Conservation (phyloP, 2,113 vertebrate species). For the Scomber scombrus region DNA sequence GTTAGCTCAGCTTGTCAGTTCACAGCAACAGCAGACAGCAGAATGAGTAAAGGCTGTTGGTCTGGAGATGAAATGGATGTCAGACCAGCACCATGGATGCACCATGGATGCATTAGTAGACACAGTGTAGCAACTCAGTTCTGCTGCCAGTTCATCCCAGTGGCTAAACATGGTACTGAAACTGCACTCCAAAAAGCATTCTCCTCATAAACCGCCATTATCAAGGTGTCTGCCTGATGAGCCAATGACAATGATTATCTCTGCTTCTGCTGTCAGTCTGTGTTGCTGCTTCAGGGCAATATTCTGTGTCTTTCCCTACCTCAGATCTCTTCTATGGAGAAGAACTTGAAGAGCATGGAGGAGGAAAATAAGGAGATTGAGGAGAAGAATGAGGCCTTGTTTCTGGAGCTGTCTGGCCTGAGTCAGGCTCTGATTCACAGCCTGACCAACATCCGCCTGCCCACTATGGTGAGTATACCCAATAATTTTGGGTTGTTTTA, state of each 20-base stretch:
- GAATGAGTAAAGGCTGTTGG: neutral
- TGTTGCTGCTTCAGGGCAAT: neutral
- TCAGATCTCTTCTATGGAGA: constrained; percentile 98
- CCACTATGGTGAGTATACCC: constrained; percentile 90
- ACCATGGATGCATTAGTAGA: neutral
- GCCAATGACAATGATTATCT: too few relatives aligned
- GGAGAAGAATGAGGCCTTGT: constrained; percentile 96
- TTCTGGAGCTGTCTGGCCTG: constrained; percentile 96
- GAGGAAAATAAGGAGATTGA: constrained; percentile 98
- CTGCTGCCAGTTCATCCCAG: neutral
- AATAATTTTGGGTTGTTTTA: neutral
- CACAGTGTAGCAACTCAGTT: neutral
- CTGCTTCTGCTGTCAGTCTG: too few relatives aligned
- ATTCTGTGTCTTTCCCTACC: constrained; percentile 6
- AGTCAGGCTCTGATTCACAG: constrained; percentile 98
- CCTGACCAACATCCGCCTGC: constrained; percentile 96
- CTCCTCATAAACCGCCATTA: too few relatives aligned
- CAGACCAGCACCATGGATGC: neutral
- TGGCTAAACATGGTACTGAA: neutral
- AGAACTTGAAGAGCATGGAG: constrained; percentile 95
- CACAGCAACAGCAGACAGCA: neutral
- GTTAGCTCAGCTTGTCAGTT: constrained; percentile 75
- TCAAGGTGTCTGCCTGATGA: neutral
- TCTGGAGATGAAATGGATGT: neutral
- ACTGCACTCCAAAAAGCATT: neutral